Conservation (phyloP, 2,113 vertebrate genomes). For the Mohoua ochrocephala region DNA sequence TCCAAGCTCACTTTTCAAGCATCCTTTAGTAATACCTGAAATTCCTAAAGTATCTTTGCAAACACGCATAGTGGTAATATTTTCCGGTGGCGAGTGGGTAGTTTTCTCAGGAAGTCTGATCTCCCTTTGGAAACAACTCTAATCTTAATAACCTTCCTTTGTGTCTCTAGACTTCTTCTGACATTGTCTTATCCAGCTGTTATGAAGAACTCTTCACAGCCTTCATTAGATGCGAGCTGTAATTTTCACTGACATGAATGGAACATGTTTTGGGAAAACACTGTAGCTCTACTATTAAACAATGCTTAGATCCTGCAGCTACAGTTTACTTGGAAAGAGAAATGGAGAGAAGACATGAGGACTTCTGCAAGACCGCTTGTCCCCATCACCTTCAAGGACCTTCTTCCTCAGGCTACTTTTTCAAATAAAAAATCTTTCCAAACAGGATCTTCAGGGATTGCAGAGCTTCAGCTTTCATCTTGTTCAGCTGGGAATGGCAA, state of each 20-base stretch:
- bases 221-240: neutral
- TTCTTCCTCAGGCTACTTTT: neutral
- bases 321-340: neutral
- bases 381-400: neutral
- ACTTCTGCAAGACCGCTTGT: neutral
- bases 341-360: neutral
- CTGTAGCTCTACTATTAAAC: neutral
- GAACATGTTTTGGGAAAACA: neutral
- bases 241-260: neutral
- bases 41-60: conserved; percentile 15
- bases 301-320: neutral
- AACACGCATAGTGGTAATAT: neutral
- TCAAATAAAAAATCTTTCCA: neutral
- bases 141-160: neutral
- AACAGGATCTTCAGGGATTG: neutral
- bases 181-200: neutral
- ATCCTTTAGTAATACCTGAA: neutral
- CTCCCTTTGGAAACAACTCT: neutral
- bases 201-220: neutral
- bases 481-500: neutral
- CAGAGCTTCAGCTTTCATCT: neutral
- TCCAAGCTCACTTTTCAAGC: neutral
- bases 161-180: neutral
- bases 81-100: neutral
- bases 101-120: neutral